Evolutionary conservation across 2,113 vertebrate genomes (phyloP), one percentile per base, ranked within the genome.

Genomic region (Gila orcuttii): DNA sequence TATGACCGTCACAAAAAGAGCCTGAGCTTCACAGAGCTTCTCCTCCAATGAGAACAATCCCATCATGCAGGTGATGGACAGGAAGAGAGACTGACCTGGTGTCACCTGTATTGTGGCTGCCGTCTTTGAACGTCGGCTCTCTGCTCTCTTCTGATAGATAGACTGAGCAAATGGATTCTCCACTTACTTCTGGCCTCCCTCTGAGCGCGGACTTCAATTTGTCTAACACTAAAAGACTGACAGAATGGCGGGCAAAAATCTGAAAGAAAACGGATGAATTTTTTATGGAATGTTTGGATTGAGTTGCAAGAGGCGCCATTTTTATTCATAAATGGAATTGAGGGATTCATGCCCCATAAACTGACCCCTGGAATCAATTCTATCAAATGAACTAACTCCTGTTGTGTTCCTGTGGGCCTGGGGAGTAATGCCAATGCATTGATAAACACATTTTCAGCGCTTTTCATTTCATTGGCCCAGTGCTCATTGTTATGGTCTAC

Each of bases 1-100:
- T 97, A 97, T 97, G 96, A 96, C 96, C 95, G 95, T 96, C 96
- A 97, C 97, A 98, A 98, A 98, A 97, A 98, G 80, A 93, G 91
- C 91, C 90, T 94, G 94, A 95, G 95, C 95, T 96, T 97, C 96
- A 96, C 95, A 96, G 92, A 93, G 94, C 96, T 94, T 96, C 95
- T 96, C 96, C 95, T 95, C 96, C 93, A 94, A 94, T 89, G 95
- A 96, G 96, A 97, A 98, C 97, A 98, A 98, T 98, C 97, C 97
- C 96, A 96, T 96, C 96, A 95, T 93, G 95, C 97, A 96, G 97
- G 97, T 97, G 96, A 94, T 95, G 96, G 93, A 95, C 96, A 97
- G 83, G 83, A 89, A 85, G 95, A 94, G 89, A 93, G 94, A 92
- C 83, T 98, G 98, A 98, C 98, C 98, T 91, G 90, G 94, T 97